Conservation (phyloP, 1,140 invertebrate genomes). For the Brachionus asplanchnoidis region DNA sequence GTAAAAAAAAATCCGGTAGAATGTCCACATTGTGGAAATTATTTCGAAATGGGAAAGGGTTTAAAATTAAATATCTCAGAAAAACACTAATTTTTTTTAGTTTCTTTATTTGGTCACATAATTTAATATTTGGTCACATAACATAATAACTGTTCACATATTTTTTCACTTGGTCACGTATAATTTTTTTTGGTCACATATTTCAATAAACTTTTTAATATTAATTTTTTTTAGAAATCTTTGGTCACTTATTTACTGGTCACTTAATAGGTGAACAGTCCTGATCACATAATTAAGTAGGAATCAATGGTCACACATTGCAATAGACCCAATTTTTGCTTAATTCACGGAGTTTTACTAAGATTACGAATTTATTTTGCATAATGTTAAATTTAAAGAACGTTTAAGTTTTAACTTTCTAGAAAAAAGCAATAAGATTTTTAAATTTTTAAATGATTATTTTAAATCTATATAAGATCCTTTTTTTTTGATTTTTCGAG, state of each 20-base stretch:
- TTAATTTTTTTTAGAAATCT: background rate
- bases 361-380: no score
- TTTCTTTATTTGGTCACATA: background rate
- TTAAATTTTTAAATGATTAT: no score
- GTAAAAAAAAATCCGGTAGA: background rate
- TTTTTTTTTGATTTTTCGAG: no score
- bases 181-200: background rate
- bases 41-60: slow-evolving; percentile 8
- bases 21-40: slow-evolving; percentile 14
- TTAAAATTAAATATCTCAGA: background rate
- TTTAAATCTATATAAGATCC: no score
- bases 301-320: background rate
- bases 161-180: no score
- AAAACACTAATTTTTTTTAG: background rate
- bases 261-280: no score
- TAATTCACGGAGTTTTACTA: no score
- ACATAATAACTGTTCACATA: no score
- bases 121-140: background rate
- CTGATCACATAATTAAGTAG: no score
- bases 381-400: no score
- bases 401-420: no score
- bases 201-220: background rate
- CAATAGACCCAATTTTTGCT: background rate
- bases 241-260: background rate
- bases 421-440: no score